phyloP scores from a whole-genome alignment of 2,888 invertebrate species.

The Taenaris catops region DNA sequence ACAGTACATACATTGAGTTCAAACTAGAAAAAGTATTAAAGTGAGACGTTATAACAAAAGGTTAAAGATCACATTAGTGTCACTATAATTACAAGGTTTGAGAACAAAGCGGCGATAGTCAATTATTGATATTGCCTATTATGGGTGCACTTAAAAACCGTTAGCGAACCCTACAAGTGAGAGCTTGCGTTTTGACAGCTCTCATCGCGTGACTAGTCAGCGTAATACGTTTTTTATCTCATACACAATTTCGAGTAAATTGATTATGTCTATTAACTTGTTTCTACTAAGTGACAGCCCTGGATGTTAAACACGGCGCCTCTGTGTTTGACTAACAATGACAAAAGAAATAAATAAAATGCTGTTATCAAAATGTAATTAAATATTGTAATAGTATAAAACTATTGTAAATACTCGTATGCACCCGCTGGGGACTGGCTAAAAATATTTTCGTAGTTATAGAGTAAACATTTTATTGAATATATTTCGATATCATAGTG shows the following conservation, averaged over 20 bases:
- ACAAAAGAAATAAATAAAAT: constrained; percentile 7
- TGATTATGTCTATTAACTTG: constrained; percentile 61
- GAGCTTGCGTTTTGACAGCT: constrained; percentile 51
- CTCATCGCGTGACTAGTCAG: constrained; percentile 52
- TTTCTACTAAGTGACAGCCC: constrained; percentile 51
- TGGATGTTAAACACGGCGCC: constrained; percentile 40
- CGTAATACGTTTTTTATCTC: constrained; percentile 46
- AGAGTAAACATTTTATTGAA: too few relatives aligned
- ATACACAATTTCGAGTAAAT: constrained; percentile 50
- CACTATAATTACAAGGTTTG: constrained; percentile 20
- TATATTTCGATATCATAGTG: too few relatives aligned
- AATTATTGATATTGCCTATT: constrained; percentile 23
- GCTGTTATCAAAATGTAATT: background rate
- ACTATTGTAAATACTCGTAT: too few relatives aligned
- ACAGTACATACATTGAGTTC: too few relatives aligned
- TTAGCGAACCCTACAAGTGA: constrained; percentile 31
- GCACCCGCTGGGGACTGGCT: too few relatives aligned
- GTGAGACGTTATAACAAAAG: constrained; percentile 7
- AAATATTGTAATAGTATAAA: background rate
- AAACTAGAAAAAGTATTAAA: background rate
- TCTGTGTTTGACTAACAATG: constrained; percentile 17
- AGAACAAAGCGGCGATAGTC: constrained; percentile 21
- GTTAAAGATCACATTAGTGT: constrained; percentile 22
- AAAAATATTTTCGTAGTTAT: too few relatives aligned
- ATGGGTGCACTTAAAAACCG: constrained; percentile 27